These are phyloP conservation scores for Amphiura filiformis DNA, from an alignment of 35 echinoderm and acorn worm genomes.

Conservation along the genomic window DNA sequence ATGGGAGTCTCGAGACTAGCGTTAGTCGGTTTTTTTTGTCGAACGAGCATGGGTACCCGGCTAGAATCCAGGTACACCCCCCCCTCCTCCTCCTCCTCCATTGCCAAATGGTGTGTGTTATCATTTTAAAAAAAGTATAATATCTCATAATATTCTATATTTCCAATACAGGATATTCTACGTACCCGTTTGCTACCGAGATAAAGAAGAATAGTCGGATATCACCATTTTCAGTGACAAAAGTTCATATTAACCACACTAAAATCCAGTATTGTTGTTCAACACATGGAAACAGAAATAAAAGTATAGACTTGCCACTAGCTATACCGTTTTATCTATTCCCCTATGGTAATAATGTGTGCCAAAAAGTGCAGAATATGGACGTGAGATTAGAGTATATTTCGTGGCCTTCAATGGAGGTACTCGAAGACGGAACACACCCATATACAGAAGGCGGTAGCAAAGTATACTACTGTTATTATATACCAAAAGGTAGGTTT, in stretches of 20 bases:
- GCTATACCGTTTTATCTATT: not conserved
- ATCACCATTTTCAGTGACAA: not conserved
- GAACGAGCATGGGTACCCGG: too few relatives aligned
- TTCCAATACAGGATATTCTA: not conserved
- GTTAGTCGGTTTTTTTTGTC: too few relatives aligned
- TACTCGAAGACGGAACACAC: not conserved
- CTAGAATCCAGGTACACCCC: too few relatives aligned
- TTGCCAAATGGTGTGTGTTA: too few relatives aligned
- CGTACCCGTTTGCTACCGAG: not conserved
- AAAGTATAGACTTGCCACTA: not conserved
- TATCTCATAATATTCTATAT: too few relatives aligned
- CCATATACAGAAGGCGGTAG: not conserved
- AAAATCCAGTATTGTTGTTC: conserved; percentile 1
- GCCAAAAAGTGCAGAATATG: not conserved
- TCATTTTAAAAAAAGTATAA: too few relatives aligned
- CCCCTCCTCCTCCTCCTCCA: too few relatives aligned
- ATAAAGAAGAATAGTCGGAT: not conserved
- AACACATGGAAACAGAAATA: not conserved
- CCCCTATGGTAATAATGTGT: not conserved
- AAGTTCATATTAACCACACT: not conserved
- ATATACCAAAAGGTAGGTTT: not conserved
- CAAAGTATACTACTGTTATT: conserved; percentile 7
- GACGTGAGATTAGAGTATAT: not conserved
- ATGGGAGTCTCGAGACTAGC: too few relatives aligned
- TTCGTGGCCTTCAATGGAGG: not conserved